A percentile compares a stretch with the other conserved stretches of the same genome.
Evolutionary conservation across 1,140 invertebrate genomes (phyloP).

Genomic region (Melipona quadrifasciata): DNA sequence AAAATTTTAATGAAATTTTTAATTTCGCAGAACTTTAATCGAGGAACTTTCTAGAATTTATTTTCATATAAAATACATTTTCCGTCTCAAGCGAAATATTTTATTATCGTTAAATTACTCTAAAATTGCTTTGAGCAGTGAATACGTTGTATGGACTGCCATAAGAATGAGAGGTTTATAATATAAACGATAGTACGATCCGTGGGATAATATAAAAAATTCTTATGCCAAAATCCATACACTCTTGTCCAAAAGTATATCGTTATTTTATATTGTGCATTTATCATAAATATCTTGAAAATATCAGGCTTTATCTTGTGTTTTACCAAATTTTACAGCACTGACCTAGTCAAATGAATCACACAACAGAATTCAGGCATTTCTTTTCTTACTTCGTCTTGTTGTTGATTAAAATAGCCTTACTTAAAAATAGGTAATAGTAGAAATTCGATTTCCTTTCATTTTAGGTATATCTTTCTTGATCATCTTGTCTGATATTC

Average conservation of each 20-base stretch:
- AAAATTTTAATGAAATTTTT: neutral
- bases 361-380: neutral
- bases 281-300: constrained; percentile 14
- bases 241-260: neutral
- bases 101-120: neutral
- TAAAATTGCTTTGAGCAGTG: neutral
- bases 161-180: neutral
- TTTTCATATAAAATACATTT: neutral
- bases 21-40: neutral
- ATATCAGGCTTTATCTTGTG: neutral
- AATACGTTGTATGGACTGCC: neutral
- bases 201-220: constrained; percentile 3
- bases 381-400: neutral
- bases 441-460: neutral
- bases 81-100: neutral
- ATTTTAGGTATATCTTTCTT: neutral
- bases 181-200: constrained; percentile 29
- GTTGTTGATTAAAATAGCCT: neutral
- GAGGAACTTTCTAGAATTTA: neutral
- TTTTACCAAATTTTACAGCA: neutral
- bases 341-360: neutral
- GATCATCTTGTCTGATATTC: neutral
- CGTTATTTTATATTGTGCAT: constrained; percentile 23
- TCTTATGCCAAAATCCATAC: constrained; percentile 1
- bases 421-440: neutral